Base-by-base conservation (phyloP, 2,113 vertebrate species). In the Struthidea cinerea region DNA sequence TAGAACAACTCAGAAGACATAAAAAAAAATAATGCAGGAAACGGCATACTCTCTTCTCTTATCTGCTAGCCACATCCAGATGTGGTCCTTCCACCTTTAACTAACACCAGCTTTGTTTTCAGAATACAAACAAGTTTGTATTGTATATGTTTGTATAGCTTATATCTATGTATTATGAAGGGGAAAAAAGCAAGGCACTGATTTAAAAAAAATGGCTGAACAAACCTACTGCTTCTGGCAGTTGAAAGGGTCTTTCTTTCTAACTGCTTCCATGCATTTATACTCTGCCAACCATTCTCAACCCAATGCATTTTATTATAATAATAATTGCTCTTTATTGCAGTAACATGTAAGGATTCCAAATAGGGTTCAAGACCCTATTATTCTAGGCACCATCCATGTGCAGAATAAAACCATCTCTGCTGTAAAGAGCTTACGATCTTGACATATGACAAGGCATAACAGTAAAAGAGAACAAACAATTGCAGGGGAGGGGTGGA, bases 291-390 rank as follows among this genome's bases (percentile, higher is more conserved):
- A 33, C 86, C 39, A 78, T 78, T 81, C 64, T 95, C 76, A 86
- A 75, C 39, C 24, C 56, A 81, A 81, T 81, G 91, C 71, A 92
- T 92, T 95, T 94, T 88, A 96, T 95, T 94, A 87, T 92, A 75
- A 95, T 92, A 96, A 95, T 96, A 95, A 94, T 95, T 92, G 79
- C 86, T 89, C 93, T 91, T 95, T 97, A 96, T 89, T 94, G 84
- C 55, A 76, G 89, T 79, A 95, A 85, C 84, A 84, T 93, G 89
- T 90, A 92, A 93, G 90, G 87, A 86, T 90, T 71, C 75, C 74
- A 90, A 85, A 93, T 83, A 84, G 91, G 76, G 94, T 95, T 95
- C 94, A 94, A 88, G 74, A 89, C 94, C 74, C 75, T 79, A 91
- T 95, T 94, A 94, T 95, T 94, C 80, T 87, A 91, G 85, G 63